Evolutionary conservation across 1,140 invertebrate genomes (phyloP).

Genomic region (Drosophila ficusphila): DNA sequence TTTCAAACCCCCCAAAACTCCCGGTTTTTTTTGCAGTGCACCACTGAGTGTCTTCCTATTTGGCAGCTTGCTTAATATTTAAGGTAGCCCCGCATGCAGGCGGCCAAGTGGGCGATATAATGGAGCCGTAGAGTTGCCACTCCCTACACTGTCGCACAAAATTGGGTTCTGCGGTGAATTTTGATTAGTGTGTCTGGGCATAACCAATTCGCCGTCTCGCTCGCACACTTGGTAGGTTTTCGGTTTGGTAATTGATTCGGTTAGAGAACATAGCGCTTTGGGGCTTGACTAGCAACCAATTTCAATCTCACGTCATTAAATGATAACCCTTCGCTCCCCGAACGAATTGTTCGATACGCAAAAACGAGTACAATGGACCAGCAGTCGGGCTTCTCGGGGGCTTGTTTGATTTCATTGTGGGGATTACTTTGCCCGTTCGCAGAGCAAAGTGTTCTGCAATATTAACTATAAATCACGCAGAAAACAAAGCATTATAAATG

Average conservation of each 20-base stretch:
- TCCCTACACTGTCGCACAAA: slow-evolving; percentile 28
- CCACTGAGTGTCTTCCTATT: slow-evolving; percentile 21
- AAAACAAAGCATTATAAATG: too few relatives aligned
- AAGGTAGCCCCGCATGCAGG: slow-evolving; percentile 42
- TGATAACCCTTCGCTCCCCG: background rate
- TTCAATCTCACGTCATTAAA: background rate
- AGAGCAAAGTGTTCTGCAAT: too few relatives aligned
- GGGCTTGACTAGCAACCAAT: background rate
- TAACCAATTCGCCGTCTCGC: slow-evolving; percentile 2
- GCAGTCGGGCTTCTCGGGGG: too few relatives aligned
- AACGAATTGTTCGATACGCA: background rate
- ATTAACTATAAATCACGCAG: too few relatives aligned
- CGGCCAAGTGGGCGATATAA: slow-evolving; percentile 42
- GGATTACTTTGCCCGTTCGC: too few relatives aligned
- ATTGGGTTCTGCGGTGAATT: slow-evolving; percentile 45
- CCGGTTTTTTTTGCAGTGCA: slow-evolving; percentile 16
- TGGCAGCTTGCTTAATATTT: slow-evolving; percentile 67
- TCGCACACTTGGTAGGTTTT: background rate
- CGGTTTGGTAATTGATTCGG: slow-evolving; percentile 16
- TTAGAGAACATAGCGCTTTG: background rate
- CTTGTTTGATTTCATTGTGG: background rate
- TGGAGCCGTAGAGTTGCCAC: slow-evolving; percentile 10
- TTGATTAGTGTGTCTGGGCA: slow-evolving; percentile 34
- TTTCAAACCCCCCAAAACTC: too few relatives aligned
- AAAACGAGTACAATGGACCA: background rate